Evolutionary conservation across 2,797 vertebrate genomes (phyloP).

Genomic region (Acanthurus leucopareius): DNA sequence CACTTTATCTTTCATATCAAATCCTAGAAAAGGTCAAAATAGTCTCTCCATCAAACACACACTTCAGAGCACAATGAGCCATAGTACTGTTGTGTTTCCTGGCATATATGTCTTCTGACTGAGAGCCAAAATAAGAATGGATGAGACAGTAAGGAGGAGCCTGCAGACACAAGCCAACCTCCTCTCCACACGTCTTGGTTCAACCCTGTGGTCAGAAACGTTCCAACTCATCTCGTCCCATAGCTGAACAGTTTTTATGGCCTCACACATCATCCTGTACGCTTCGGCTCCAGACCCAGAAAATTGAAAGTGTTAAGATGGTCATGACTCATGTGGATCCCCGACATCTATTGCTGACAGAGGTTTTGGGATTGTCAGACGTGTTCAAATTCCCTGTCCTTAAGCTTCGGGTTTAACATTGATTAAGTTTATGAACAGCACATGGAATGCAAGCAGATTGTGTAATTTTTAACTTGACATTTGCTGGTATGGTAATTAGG

Average conservation of each 20-base stretch:
- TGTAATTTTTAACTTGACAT: not conserved
- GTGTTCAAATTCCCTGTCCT: constrained; percentile 1
- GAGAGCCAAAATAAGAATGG: constrained; percentile 28
- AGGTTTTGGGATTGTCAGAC: constrained; percentile 2
- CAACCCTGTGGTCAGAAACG: constrained; percentile 59
- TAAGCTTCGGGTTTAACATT: not conserved
- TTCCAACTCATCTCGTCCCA: constrained; percentile 50
- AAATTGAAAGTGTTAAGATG: constrained; percentile 56
- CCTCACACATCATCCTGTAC: constrained; percentile 68
- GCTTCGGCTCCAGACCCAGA: constrained; percentile 51
- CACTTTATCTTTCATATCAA: constrained; percentile 37
- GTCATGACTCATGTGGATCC: constrained; percentile 60
- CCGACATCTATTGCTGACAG: constrained; percentile 36
- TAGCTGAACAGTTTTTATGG: constrained; percentile 59
- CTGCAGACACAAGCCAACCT: constrained; percentile 51
- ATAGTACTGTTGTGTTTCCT: constrained; percentile 43
- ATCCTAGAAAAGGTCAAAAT: constrained; percentile 19
- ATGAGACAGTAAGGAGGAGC: not conserved
- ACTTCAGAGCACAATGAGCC: constrained; percentile 49
- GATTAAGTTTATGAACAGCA: not conserved
- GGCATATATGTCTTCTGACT: constrained; percentile 50
- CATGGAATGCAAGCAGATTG: not conserved
- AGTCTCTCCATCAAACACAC: constrained; percentile 27
- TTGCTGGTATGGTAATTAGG: not conserved
- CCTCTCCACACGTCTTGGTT: constrained; percentile 24